Conservation (phyloP, 1,140 invertebrate species). For the Ceratina australensis region DNA sequence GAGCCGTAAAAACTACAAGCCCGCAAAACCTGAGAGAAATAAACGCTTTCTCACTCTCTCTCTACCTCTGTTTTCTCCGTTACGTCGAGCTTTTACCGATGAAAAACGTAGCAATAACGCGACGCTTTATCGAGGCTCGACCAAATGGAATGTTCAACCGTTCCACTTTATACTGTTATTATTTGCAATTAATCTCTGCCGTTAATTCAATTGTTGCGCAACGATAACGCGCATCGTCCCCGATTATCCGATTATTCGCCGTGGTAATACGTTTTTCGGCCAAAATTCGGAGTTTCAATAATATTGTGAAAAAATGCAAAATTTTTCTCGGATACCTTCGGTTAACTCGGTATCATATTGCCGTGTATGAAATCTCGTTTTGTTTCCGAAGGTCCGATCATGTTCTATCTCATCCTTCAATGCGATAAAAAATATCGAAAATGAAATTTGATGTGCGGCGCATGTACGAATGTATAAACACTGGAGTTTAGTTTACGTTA, state of each 20-base stretch:
- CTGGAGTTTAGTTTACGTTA: no score
- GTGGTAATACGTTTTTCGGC: conserved; percentile 12
- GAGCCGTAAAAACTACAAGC: conserved; percentile 44
- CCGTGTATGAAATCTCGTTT: no score
- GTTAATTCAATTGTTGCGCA: conserved; percentile 36
- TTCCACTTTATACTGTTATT: conserved; percentile 8
- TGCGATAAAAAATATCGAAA: no score
- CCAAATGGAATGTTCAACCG: conserved; percentile 16
- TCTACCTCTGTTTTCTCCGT: no score
- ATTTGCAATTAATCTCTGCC: conserved; percentile 34
- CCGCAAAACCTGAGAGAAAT: conserved; percentile 16
- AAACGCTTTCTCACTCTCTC: not conserved
- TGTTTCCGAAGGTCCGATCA: no score
- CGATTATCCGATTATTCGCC: not conserved
- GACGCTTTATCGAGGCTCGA: conserved; percentile 16
- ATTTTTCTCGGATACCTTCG: no score
- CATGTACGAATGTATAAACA: no score
- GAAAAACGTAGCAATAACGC: conserved; percentile 36
- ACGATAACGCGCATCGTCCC: not conserved
- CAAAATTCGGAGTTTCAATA: not conserved
- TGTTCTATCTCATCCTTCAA: no score
- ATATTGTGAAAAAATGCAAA: no score
- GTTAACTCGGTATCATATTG: no score
- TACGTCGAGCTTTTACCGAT: not conserved
- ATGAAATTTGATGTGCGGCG: no score